Evolutionary conservation across 2,113 vertebrate species (phyloP).

Genomic region (Rhinoptilus africanus): DNA sequence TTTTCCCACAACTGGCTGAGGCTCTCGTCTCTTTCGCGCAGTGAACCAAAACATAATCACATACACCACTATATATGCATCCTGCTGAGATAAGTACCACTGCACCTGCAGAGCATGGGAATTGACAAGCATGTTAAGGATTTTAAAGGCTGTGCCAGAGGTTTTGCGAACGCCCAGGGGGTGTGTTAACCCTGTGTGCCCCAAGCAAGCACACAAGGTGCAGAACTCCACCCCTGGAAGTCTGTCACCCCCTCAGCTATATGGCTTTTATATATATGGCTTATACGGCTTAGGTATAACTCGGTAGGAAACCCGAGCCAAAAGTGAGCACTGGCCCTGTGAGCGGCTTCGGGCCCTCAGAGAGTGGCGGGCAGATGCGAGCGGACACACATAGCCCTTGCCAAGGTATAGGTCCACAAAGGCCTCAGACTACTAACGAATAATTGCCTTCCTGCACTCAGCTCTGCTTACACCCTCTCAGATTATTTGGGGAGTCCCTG

Average conservation of each 20-base stretch:
- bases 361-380: fast-evolving
- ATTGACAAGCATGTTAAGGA: fast-evolving
- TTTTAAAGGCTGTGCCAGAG: background rate
- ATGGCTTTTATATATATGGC: no score
- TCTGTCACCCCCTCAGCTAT: background rate
- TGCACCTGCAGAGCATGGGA: background rate
- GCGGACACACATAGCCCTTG: no score
- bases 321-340: fast-evolving
- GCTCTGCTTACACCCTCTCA: background rate
- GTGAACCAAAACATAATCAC: background rate
- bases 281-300: no score
- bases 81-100: background rate
- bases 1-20: background rate
- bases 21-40: background rate
- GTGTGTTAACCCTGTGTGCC: background rate
- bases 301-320: fast-evolving
- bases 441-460: background rate
- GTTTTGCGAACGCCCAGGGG: fast-evolving
- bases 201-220: background rate
- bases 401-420: background rate
- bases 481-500: background rate
- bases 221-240: background rate
- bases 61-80: no score
- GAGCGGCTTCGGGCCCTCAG: background rate
- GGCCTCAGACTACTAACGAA: fast-evolving